A percentile compares a stretch with the other conserved stretches of the same genome.
These are phyloP conservation scores for Ophioninae sp. DNA, from an alignment of 2,888 invertebrate species.

Conservation along the genomic window DNA sequence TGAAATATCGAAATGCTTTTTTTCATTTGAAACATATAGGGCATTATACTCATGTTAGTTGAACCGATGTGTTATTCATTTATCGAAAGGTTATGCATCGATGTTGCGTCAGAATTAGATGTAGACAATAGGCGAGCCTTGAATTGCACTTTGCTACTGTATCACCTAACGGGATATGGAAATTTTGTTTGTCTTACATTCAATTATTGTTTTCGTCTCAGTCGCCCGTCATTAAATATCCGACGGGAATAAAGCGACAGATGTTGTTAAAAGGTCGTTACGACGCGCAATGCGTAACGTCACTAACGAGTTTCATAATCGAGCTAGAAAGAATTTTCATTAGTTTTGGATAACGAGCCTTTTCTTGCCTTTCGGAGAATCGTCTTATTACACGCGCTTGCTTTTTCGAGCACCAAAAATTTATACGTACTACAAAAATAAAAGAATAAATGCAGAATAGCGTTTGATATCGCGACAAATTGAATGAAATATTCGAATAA, in stretches of 20 bases:
- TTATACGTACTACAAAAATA: neutral
- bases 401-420: conserved; percentile 23
- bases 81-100: conserved; percentile 48
- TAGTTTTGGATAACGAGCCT: neutral
- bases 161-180: conserved; percentile 1
- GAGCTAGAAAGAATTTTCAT: conserved; percentile 21
- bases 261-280: neutral
- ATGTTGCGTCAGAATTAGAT: conserved; percentile 50
- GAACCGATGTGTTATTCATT: conserved; percentile 49
- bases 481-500: neutral
- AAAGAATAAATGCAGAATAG: neutral
- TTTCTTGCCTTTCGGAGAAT: conserved; percentile 3
- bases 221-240: neutral
- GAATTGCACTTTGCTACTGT: conserved; percentile 56
- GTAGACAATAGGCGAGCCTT: conserved; percentile 60
- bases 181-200: neutral
- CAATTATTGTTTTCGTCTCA: neutral
- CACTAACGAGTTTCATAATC: conserved; percentile 24
- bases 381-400: conserved; percentile 33
- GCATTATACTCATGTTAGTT: conserved; percentile 76
- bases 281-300: neutral
- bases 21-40: conserved; percentile 77
- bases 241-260: neutral
- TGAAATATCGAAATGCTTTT: conserved; percentile 69
- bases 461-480: neutral